A percentile compares a stretch with the other conserved stretches of the same genome.
Evolutionary conservation across 2,797 vertebrate species (phyloP).

Genomic region (Sylvilagus floridanus): DNA sequence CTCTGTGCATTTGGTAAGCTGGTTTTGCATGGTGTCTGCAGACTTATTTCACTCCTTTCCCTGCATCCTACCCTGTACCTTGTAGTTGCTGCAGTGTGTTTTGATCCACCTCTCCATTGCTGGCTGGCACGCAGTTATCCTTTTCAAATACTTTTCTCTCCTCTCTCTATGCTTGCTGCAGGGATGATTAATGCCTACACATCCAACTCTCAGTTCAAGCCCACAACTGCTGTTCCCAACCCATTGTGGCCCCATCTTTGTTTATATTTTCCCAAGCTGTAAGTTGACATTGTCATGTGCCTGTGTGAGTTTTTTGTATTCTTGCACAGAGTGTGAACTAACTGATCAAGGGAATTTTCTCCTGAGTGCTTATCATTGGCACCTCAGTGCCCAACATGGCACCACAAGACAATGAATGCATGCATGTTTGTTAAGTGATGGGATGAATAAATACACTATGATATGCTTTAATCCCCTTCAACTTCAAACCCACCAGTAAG

Average conservation of each 20-base stretch:
- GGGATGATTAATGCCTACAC: background rate
- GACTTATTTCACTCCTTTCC: background rate
- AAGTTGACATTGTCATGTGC: background rate
- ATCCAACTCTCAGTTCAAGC: background rate
- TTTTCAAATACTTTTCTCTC: too few relatives aligned
- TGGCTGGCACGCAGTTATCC: background rate
- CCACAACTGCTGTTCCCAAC: background rate
- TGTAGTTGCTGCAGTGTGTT: rapidly evolving
- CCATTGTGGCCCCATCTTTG: background rate
- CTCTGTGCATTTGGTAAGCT: background rate
- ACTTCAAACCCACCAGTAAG: background rate
- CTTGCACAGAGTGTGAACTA: background rate
- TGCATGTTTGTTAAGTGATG: background rate
- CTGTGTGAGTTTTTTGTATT: background rate
- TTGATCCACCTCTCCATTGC: rapidly evolving
- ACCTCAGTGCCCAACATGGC: background rate
- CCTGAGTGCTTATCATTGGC: background rate
- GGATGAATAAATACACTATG: background rate
- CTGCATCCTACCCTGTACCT: rapidly evolving
- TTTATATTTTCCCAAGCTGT: background rate
- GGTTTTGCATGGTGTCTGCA: background rate
- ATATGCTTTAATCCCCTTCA: background rate
- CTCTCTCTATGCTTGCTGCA: background rate
- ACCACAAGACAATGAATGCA: background rate
- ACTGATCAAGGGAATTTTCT: background rate